Percentiles rank a stretch among this genome's conserved stretches.
These are phyloP conservation scores for Gymnarchus niloticus DNA, from an alignment of 2,113 vertebrate species.

Conservation along the genomic window DNA sequence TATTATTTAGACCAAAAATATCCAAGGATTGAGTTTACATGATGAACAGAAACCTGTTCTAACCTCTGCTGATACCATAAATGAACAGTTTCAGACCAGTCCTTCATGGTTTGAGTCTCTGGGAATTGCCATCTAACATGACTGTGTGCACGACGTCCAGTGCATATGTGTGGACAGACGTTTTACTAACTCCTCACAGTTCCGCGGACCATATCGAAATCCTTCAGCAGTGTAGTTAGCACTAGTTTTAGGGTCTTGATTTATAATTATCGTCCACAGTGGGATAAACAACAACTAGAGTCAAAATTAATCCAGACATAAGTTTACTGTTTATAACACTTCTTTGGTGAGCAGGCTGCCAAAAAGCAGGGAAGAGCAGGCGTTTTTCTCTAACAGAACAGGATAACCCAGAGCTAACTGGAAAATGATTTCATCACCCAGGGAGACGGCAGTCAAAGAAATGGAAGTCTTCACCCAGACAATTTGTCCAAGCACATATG, in stretches of 20 bases:
- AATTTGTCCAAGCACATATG: not conserved
- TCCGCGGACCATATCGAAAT: not conserved
- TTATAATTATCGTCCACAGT: not conserved
- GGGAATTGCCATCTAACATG: conserved; percentile 12
- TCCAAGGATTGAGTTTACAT: conserved; percentile 16
- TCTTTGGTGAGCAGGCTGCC: not conserved
- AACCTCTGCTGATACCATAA: not conserved
- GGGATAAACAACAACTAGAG: not conserved
- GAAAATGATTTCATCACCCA: not conserved
- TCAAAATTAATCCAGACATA: not conserved
- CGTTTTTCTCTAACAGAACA: conserved; percentile 13
- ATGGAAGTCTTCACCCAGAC: not conserved
- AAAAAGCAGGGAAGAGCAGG: not conserved
- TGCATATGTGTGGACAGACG: not conserved
- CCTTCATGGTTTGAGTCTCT: not conserved
- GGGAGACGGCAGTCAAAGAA: not conserved
- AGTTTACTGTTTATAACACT: not conserved
- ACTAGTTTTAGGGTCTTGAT: not conserved
- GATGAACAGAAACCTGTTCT: conserved; percentile 6
- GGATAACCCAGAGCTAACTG: conserved; percentile 13
- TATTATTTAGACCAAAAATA: conserved; percentile 40
- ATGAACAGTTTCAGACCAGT: not conserved
- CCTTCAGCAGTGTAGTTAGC: not conserved
- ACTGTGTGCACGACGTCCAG: not conserved
- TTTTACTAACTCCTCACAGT: not conserved